Evolutionary conservation across 2,888 invertebrate species (phyloP).

Genomic region (Tricholauxania praeusta): DNA sequence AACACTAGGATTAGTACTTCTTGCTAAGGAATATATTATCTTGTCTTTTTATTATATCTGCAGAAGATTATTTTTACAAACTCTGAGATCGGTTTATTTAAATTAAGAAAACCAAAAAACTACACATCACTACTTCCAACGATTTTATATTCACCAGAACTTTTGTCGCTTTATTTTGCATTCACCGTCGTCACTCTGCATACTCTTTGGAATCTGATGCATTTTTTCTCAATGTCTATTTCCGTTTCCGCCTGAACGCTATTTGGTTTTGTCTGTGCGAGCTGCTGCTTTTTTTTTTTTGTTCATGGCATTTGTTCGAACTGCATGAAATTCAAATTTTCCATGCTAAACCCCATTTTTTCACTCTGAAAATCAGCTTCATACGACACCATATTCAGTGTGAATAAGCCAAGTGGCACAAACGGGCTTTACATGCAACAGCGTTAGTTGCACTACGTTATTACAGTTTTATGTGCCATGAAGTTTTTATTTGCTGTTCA

Average conservation of each 20-base stretch:
- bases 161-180: not conserved
- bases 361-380: not conserved
- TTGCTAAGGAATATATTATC: no score
- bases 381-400: not conserved
- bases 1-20: no score
- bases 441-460: not conserved
- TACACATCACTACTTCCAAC: no score
- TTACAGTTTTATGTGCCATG: not conserved
- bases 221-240: not conserved
- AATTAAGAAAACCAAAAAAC: no score
- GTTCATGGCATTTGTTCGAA: not conserved
- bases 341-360: not conserved
- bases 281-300: not conserved
- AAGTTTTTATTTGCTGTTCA: not conserved
- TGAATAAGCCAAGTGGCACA: slow-evolving; percentile 19
- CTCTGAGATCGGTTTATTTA: no score
- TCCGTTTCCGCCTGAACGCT: slow-evolving; percentile 8
- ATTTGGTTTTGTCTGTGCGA: not conserved
- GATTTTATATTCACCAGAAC: not conserved
- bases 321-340: slow-evolving; percentile 30
- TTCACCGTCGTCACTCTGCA: not conserved
- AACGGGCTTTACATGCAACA: slow-evolving; percentile 14
- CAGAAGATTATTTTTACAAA: no score
- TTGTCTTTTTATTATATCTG: no score
- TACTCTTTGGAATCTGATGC: not conserved